Base-by-base conservation (phyloP, 2,113 vertebrate genomes). In the Geococcyx californianus region DNA sequence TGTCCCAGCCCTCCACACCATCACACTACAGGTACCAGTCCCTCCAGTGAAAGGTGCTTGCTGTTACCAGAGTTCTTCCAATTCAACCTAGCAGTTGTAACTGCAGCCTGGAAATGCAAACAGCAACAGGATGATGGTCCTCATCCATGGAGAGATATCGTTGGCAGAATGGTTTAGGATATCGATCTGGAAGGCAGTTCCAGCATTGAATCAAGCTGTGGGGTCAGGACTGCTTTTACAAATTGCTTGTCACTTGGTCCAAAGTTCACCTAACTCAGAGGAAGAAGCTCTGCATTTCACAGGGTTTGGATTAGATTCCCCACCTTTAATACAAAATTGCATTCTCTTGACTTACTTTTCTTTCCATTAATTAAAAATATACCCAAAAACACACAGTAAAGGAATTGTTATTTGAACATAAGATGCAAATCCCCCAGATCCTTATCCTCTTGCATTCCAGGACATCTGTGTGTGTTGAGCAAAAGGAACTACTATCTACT, bases 11-110 rank as follows among this genome's bases (percentile, higher is more conserved):
- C 70, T 40, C 45, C 1, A 2, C 45, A 56, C 44, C 52, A 28
- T 8, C 3, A 0, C 49, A 12, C 13, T 34, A 40, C 3, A 0
- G 55, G 17, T 26, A 52, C 51, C 11, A 0, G 12, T 63, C 16
- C 8, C 70, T 38, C 1, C 9, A 3, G 25, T n/a, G 42, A 13
- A 21, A 42, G 75, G 33, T 29, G 44, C 20, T 8, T 23, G 4
- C 10, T 42, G 28, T 13, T 23, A 31, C 2, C 74, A 56, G 47
- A n/a, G 15, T 3, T 49, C 28, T 75, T 47, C 26, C 18, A 67
- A 19, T 33, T 36, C 52, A 54, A 3, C 13, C 11, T 58, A 60
- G 40, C 17, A 21, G 40, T 7, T 77, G 45, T 58, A 87, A 5
- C 18, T 18, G 4, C 49, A 77, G 63, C 40, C 54, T 76, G 60